Evolutionary conservation across 2,797 vertebrate genomes (phyloP).

Genomic region (Poeciliopsis infans): DNA sequence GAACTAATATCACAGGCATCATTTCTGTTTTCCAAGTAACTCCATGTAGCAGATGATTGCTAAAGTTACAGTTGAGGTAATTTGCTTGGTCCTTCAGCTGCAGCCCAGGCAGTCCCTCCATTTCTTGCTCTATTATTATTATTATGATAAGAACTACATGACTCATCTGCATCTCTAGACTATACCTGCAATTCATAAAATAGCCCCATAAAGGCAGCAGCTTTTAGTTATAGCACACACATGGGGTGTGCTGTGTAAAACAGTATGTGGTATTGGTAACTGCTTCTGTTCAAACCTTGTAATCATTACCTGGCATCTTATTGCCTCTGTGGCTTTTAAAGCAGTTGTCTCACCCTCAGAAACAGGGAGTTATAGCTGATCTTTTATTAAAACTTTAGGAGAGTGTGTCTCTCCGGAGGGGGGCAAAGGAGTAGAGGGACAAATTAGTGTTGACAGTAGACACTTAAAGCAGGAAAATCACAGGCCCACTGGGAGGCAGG

Average conservation of each 20-base stretch:
- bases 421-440: conserved; percentile 82
- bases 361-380: conserved; percentile 83
- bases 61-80: background rate
- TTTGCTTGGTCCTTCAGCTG: background rate
- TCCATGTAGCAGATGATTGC: background rate
- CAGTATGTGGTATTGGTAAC: conserved; percentile 78
- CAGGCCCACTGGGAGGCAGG: conserved; percentile 83
- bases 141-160: conserved; percentile 7
- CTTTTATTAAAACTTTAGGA: conserved; percentile 88
- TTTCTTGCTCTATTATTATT: background rate
- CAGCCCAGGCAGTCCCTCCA: background rate
- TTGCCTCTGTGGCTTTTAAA: conserved; percentile 81
- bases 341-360: conserved; percentile 70
- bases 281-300: conserved; percentile 81
- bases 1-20: background rate
- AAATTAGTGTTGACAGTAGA: conserved; percentile 91
- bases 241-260: conserved; percentile 65
- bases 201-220: conserved; percentile 38
- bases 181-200: conserved; percentile 37
- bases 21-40: background rate
- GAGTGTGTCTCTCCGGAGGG: conserved; percentile 74
- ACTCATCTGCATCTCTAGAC: conserved; percentile 8
- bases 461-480: conserved; percentile 89
- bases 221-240: conserved; percentile 47
- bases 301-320: conserved; percentile 85